A percentile compares a stretch with the other conserved stretches of the same genome.
These are phyloP conservation scores for Linnaemya tessellans DNA, from an alignment of 2,888 invertebrate genomes.

Conservation along the genomic window DNA sequence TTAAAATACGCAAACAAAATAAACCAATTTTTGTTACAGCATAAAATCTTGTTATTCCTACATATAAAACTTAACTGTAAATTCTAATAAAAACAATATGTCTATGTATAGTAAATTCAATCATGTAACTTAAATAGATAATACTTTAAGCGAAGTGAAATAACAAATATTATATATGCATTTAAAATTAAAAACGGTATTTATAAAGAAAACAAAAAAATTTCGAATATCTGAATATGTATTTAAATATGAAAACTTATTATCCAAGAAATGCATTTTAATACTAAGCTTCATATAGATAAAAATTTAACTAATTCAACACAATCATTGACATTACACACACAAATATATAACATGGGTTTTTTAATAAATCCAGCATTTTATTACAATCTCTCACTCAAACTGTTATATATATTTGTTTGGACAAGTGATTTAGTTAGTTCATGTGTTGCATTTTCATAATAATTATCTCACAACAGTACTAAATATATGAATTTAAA, in stretches of 20 bases:
- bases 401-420: constrained; percentile 9
- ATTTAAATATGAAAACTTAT: constrained; percentile 21
- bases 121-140: constrained; percentile 3
- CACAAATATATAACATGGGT: background rate
- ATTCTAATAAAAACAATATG: constrained; percentile 48
- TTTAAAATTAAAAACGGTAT: constrained; percentile 47
- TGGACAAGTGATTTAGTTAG: background rate
- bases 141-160: constrained; percentile 5
- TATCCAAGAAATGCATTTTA: constrained; percentile 49
- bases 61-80: constrained; percentile 50
- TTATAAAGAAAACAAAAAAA: background rate
- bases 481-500: constrained; percentile 51
- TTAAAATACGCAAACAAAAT: background rate
- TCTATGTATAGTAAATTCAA: constrained; percentile 47
- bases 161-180: constrained; percentile 27
- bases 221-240: constrained; percentile 15
- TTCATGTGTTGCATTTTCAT: constrained; percentile 11
- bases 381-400: background rate
- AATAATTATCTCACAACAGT: constrained; percentile 38
- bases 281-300: constrained; percentile 72
- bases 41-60: constrained; percentile 11
- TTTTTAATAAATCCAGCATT: constrained; percentile 28
- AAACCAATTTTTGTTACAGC: background rate
- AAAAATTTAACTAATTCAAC: constrained; percentile 5
- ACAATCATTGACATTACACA: constrained; percentile 23